Conservation (phyloP, 2,797 vertebrate genomes). For the Sphenopsis melanotis region DNA sequence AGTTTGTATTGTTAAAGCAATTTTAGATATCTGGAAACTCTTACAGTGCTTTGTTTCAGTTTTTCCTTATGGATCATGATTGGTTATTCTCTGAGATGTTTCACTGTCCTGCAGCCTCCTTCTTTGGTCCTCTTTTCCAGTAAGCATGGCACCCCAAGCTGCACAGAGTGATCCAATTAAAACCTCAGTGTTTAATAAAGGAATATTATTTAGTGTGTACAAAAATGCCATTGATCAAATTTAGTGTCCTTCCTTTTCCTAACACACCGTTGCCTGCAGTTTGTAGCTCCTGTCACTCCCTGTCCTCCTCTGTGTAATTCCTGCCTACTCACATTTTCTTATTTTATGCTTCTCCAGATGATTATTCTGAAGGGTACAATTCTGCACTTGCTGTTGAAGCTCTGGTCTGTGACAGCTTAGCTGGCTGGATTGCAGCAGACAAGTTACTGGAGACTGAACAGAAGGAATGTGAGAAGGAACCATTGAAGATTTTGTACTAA, state of each 20-base stretch:
- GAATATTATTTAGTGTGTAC: background rate
- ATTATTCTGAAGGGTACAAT: background rate
- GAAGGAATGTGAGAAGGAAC: background rate
- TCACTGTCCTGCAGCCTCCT: background rate
- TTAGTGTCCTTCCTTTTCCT: background rate
- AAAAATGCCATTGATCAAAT: background rate
- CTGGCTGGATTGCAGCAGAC: background rate
- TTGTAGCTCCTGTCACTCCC: background rate
- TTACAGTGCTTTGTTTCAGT: background rate
- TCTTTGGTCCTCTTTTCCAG: background rate
- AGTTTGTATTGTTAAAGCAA: background rate
- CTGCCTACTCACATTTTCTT: background rate
- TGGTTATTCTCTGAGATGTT: background rate
- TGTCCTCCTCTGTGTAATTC: background rate
- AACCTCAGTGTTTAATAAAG: background rate
- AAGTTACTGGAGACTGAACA: background rate
- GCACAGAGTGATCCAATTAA: background rate
- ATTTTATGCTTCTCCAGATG: background rate
- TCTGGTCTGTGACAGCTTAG: background rate
- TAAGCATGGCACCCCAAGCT: background rate
- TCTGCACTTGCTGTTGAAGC: background rate
- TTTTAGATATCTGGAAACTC: background rate
- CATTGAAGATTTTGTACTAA: background rate
- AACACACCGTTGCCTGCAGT: background rate
- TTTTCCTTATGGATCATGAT: background rate